A percentile compares a stretch with the other conserved stretches of the same genome.
These are phyloP conservation scores for Acrocephalus kingi DNA, from an alignment of 2,113 vertebrate species.

Conservation along the genomic window DNA sequence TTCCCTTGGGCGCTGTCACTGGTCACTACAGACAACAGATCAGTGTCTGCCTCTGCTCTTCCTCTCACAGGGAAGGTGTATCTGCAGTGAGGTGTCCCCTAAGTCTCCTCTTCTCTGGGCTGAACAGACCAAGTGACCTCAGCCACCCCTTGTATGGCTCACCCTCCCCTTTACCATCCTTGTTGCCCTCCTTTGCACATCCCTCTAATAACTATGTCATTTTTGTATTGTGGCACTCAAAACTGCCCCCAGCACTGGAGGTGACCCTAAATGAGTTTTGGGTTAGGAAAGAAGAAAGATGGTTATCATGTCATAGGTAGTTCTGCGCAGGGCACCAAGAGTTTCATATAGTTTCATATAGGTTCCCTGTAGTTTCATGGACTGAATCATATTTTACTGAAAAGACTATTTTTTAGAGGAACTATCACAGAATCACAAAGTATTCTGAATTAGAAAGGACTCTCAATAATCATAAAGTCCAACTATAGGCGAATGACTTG, in stretches of 20 bases:
- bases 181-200: not conserved
- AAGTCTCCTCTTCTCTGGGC: not conserved
- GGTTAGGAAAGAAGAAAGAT: not conserved
- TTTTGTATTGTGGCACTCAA: not conserved
- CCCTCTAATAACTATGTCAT: not conserved
- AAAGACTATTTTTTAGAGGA: not conserved
- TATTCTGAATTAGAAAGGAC: not conserved
- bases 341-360: not conserved
- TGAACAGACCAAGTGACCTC: not conserved
- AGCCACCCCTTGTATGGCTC: fast-evolving
- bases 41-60: not conserved
- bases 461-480: not conserved
- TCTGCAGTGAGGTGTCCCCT: not conserved
- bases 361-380: not conserved
- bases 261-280: not conserved
- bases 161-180: not conserved
- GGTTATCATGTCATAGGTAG: not conserved
- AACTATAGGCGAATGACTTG: not conserved
- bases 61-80: fast-evolving
- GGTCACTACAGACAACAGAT: not conserved
- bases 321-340: not conserved
- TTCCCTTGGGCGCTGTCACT: fast-evolving
- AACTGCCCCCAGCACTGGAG: not conserved
- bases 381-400: not conserved
- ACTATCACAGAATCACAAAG: not conserved